Evolutionary conservation across 2,888 invertebrate genomes (phyloP), one percentile per base, ranked within the genome.

Genomic region (Patella ulyssiponensis): DNA sequence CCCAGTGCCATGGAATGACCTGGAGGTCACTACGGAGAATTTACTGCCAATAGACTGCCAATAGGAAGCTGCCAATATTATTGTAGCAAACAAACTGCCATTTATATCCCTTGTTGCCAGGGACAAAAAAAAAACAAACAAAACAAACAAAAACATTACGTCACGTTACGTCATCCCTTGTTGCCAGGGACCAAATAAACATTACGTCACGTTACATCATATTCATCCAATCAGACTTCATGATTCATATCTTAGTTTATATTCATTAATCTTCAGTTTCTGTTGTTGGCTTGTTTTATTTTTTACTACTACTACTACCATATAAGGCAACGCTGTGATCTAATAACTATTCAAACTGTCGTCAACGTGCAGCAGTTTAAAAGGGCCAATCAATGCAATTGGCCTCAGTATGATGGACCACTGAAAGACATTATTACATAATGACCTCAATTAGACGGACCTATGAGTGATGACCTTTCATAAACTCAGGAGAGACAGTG

Each of bases 401-500:
- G 64, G 64, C 64, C 64, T 64, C 64, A 64, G 12, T 23, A 64
- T 64, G 64, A 64, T 64, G 64, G 64, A 64, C 64, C 64, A 64
- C 23, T 64, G 12, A 64, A 15, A 64, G 23, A 23, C 64, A 3
- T 64, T 23, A 14, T 64, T 64, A 64, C 64, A 64, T 44, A 64
- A 23, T 15, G 64, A 64, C 64, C 64, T 64, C 64, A 64, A 64
- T 44, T 1, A 7, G 23, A 64, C 23, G 64, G 20, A 64, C 64
- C 64, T 12, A 20, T 64, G 64, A 64, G 64, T 64, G 64, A n/a
- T 20, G n/a, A 64, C 64, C 20, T 64, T 64, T 64, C 20, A 20
- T 44, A 64, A 64, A 64, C 64, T 64, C 64, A 64, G 64, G 64
- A 64, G 64, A 64, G 64, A 64, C 20, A 64, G 64, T 64, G 64